Evolutionary conservation across 2,797 vertebrate species (phyloP), one percentile per base, ranked within the genome.

Genomic region (Molossus molossus): DNA sequence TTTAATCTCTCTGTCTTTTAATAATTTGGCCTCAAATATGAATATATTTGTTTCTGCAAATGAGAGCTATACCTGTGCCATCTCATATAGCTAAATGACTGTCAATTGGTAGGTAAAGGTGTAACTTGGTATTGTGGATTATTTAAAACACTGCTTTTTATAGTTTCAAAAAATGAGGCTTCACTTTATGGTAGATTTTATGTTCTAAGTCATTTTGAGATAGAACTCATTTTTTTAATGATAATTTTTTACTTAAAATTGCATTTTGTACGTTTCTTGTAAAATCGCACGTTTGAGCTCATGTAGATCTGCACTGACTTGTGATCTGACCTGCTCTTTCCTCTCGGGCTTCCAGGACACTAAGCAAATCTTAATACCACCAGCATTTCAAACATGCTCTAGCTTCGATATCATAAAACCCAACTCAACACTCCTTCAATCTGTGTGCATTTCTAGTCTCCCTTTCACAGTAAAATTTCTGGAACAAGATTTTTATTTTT

Each of bases 121-220:
- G 1, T 94, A 81, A 67, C n/a, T 53, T 87, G 72, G 45, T 83
- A 53, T 76, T 87, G 4, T 67, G 93, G 29, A 45, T 70, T 25
- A 79, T 81, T 79, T 88, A 92, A 94, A 69, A 58, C 37, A 58
- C n/a, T 81, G 6, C 27, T 60, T 58, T 93, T 65, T 70, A 53
- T 69, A 67, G 55, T 65, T n/a, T 58, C 3, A 48, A 55, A 20
- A 73, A 70, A 45, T 17, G 33, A 77, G 45, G 14, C 25, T 91
- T 91, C 3, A 64, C 55, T 91, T 53, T 91, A 33, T 94, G 77
- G 53, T 72, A 58, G 55, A 75, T 83, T 55, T 75, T 90, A 37
- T 87, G 75, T 87, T 83, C 70, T 23, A 84, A 80, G n/a, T 95
- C n/a, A 94, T 95, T 94, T 95, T 75, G n/a, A 88, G 58, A 8